Base-by-base conservation (phyloP, 37 sponge, comb jelly and placozoan species). In the Bolinopsis microptera region DNA sequence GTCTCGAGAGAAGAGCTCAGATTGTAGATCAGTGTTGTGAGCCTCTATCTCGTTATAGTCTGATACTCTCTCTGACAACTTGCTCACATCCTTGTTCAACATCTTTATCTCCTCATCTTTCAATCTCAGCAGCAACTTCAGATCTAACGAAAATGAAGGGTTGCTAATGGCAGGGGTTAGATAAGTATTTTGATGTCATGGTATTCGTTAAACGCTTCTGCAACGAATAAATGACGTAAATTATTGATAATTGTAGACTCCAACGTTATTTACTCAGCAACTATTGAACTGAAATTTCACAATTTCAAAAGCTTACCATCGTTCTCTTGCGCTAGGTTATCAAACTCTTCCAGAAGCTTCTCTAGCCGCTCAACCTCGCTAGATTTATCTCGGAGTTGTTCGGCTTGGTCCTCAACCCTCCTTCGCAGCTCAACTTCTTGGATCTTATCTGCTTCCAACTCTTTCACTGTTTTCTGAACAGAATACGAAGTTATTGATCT, bases 71-170 rank as follows among this genome's bases (percentile, higher is more conserved):
- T 80, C 82, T 30, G 82, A 80, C 82, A 80, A 22, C 1, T 34
- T 31, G 23, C 23, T 36, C 23, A 80, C 35, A 34, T 80, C 82
- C 22, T 80, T 80, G 23, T 13, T 80, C 30, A 80, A 30, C 82
- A 80, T 80, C 82, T 30, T 31, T 8, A 80, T 80, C 82, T 80
- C 82, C 30, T 80, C 82, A 22, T 80, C 82, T 35, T 80, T 80
- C 37, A 80, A 35, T 0, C 37, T 34, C 23, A 80, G 82, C 82
- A 35, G 38, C 37, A 80, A 8, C 23, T 35, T 80, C 22, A 35
- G 82, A 80, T 80, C 82, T 80, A 37, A 22, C 3, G 82, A 80
- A n/a, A n/a, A n/a, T n/a, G n/a, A n/a, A n/a, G n/a, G n/a, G n/a
- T n/a, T n/a, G 68, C n/a, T n/a, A n/a, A n/a, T n/a, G n/a, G n/a